Evolutionary conservation across 2,797 vertebrate genomes (phyloP).

Genomic region (Gouania willdenowi): DNA sequence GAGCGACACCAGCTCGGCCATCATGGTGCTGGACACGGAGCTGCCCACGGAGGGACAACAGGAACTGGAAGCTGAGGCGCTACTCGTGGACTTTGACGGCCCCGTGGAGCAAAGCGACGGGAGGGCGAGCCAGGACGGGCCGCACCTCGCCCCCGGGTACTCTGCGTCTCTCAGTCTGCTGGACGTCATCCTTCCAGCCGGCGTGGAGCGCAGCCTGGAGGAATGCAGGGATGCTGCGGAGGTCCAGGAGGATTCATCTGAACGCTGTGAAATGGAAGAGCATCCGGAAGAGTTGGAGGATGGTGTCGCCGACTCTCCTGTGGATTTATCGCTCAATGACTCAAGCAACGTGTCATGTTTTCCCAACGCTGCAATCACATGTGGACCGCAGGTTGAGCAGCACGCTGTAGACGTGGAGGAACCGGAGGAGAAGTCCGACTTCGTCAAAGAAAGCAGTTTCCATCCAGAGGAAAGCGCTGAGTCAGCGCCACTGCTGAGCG

Average conservation of each 20-base stretch:
- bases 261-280: slow-evolving; percentile 12
- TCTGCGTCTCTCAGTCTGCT: slow-evolving; percentile 53
- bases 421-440: no score
- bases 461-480: no score
- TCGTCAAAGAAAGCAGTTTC: no score
- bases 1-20: slow-evolving; percentile 82
- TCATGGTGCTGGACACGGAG: slow-evolving; percentile 66
- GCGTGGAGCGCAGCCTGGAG: slow-evolving; percentile 47
- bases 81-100: slow-evolving; percentile 73
- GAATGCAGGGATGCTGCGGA: slow-evolving; percentile 13
- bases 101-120: slow-evolving; percentile 37
- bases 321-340: no score
- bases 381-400: no score
- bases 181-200: slow-evolving; percentile 67
- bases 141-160: slow-evolving; percentile 25
- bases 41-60: slow-evolving; percentile 54
- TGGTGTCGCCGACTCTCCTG: not conserved
- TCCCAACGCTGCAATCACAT: no score
- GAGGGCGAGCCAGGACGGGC: slow-evolving; percentile 3
- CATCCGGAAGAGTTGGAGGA: slow-evolving; percentile 13
- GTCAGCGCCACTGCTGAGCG: no score
- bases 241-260: slow-evolving; percentile 23
- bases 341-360: no score
- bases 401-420: no score
- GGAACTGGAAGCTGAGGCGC: slow-evolving; percentile 40